A percentile compares a stretch with the other conserved stretches of the same genome.
Evolutionary conservation across 2,797 vertebrate species (phyloP).

Genomic region (Rhinichthys osculus): DNA sequence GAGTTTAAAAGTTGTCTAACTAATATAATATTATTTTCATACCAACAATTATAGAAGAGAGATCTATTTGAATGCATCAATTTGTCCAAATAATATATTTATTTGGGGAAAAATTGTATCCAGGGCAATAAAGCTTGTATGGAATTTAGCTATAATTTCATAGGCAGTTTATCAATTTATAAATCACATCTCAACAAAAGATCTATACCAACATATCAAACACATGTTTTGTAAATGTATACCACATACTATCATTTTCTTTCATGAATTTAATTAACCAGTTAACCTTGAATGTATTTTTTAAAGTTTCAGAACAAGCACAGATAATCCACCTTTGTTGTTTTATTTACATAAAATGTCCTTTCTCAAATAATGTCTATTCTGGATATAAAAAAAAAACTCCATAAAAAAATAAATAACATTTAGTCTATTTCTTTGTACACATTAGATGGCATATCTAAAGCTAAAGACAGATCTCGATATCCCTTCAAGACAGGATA

Average conservation of each 20-base stretch:
- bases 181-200: background rate
- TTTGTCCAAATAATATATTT: too few relatives aligned
- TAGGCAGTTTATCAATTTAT: background rate
- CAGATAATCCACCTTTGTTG: background rate
- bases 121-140: too few relatives aligned
- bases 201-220: background rate
- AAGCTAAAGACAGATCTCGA: too few relatives aligned
- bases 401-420: background rate
- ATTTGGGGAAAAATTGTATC: too few relatives aligned
- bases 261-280: background rate
- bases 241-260: background rate
- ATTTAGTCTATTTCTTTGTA: background rate
- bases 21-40: too few relatives aligned
- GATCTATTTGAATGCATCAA: too few relatives aligned
- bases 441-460: too few relatives aligned
- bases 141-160: background rate
- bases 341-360: background rate
- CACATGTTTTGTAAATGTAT: background rate
- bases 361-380: background rate
- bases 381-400: background rate
- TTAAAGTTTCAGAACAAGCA: background rate
- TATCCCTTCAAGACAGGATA: too few relatives aligned
- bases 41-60: too few relatives aligned
- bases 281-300: background rate
- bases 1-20: too few relatives aligned